These are phyloP conservation scores for Balaenoptera acutorostrata DNA, from an alignment of 2,113 vertebrate genomes.

Conservation along the genomic window DNA sequence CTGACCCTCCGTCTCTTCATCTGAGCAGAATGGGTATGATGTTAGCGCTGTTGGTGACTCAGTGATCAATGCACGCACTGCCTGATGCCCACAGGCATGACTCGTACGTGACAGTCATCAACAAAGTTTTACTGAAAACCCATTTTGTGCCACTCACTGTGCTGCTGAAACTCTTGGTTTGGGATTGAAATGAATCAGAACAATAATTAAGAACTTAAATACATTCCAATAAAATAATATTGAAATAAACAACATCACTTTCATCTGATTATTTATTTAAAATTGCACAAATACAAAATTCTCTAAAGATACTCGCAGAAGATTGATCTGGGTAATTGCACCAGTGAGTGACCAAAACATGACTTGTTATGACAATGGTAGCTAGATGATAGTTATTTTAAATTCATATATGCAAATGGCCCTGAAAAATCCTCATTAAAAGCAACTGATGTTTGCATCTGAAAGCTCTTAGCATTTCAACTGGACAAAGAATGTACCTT, in stretches of 20 bases:
- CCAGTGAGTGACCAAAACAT: not conserved
- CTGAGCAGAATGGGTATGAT: not conserved
- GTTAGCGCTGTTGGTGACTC: not conserved
- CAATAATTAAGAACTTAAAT: not conserved
- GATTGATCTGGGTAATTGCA: not conserved
- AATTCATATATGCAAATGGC: slow-evolving; percentile 36
- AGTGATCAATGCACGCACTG: not conserved
- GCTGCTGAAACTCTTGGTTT: not conserved
- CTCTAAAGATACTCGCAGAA: not conserved
- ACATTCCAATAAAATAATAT: not conserved
- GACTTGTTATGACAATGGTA: slow-evolving; percentile 28
- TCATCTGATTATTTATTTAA: not conserved
- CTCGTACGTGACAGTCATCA: not conserved
- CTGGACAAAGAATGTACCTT: not conserved
- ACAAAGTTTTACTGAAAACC: not conserved
- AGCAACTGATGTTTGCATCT: not conserved
- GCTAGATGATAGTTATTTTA: slow-evolving; percentile 20
- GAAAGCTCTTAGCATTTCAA: slow-evolving; percentile 1
- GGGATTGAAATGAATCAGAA: not conserved
- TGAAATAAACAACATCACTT: not conserved
- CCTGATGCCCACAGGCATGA: not conserved
- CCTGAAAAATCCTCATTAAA: slow-evolving; percentile 11
- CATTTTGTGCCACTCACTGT: not conserved
- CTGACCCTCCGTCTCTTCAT: not conserved
- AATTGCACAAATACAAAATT: not conserved